Percentiles rank a stretch among this genome's conserved stretches.
Conservation (phyloP, 2,888 invertebrate genomes). For the Platyscelio sp. region DNA sequence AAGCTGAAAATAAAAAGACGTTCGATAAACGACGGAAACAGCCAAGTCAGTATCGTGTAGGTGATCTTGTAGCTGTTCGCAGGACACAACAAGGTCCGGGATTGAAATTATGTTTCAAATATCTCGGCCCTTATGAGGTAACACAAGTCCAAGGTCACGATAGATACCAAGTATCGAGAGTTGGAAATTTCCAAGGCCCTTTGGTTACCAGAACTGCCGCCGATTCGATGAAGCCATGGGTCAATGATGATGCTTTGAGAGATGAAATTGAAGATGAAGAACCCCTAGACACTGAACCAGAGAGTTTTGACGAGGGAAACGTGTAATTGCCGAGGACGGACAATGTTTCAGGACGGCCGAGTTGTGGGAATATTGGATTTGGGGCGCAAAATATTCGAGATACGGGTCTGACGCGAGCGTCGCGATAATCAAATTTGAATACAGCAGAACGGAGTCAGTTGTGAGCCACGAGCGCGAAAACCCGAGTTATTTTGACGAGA, state of each 20-base stretch:
- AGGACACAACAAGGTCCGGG: conserved; percentile 9
- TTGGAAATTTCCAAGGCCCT: background rate
- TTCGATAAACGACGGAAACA: conserved; percentile 3
- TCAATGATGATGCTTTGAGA: background rate
- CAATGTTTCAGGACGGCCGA: conserved; percentile 16
- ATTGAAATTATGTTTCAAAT: background rate
- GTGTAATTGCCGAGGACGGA: conserved; percentile 9
- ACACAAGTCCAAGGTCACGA: background rate
- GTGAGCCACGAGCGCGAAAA: background rate
- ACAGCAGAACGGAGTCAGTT: background rate
- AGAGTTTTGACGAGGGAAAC: background rate
- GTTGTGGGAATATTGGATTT: background rate
- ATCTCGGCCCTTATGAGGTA: conserved; percentile 13
- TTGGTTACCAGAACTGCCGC: background rate
- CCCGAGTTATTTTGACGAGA: background rate
- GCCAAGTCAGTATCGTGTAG: conserved; percentile 3
- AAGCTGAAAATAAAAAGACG: conserved; percentile 11
- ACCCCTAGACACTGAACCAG: background rate
- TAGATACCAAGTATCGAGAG: background rate
- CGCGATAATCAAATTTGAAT: background rate
- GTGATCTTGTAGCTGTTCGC: conserved; percentile 19
- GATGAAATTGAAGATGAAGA: background rate
- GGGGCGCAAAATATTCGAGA: background rate
- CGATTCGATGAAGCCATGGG: conserved; percentile 10
- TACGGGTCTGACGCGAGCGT: background rate